Percentiles rank a stretch among this genome's conserved stretches.
Conservation (phyloP, 2,888 invertebrate species). For the Ephialtes manifestator region DNA sequence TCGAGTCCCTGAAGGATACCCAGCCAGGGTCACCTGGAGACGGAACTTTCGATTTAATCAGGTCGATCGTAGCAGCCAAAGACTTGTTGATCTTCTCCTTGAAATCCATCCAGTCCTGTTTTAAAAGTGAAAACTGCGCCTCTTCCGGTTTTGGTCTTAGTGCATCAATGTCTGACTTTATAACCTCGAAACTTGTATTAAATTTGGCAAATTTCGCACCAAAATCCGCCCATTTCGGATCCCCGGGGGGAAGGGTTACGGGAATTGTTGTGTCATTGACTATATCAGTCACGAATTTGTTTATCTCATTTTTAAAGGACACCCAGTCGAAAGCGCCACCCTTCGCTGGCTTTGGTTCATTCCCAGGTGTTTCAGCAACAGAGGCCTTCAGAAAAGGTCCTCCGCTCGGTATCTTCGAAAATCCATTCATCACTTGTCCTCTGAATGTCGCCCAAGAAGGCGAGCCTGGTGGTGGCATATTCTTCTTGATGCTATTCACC, state of each 20-base stretch:
- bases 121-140: conserved; percentile 49
- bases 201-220: conserved; percentile 6
- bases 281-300: conserved; percentile 48
- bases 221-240: conserved; percentile 20
- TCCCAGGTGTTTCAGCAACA: background rate
- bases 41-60: conserved; percentile 36
- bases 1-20: conserved; percentile 66
- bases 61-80: conserved; percentile 44
- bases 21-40: conserved; percentile 48
- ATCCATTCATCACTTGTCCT: conserved; percentile 45
- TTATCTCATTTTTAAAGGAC: conserved; percentile 60
- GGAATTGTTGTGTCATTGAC: conserved; percentile 28
- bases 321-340: conserved; percentile 51
- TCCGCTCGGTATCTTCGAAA: conserved; percentile 42
- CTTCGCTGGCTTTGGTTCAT: conserved; percentile 2
- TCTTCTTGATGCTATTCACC: conserved; percentile 59
- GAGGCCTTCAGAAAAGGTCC: background rate
- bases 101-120: conserved; percentile 68
- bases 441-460: conserved; percentile 60
- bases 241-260: background rate
- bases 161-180: conserved; percentile 32
- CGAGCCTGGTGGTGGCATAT: conserved; percentile 57
- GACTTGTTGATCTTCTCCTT: conserved; percentile 65
- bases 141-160: conserved; percentile 35
- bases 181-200: conserved; percentile 6